Evolutionary conservation across 2,797 vertebrate species (phyloP).

Genomic region (Amniataba percoides): DNA sequence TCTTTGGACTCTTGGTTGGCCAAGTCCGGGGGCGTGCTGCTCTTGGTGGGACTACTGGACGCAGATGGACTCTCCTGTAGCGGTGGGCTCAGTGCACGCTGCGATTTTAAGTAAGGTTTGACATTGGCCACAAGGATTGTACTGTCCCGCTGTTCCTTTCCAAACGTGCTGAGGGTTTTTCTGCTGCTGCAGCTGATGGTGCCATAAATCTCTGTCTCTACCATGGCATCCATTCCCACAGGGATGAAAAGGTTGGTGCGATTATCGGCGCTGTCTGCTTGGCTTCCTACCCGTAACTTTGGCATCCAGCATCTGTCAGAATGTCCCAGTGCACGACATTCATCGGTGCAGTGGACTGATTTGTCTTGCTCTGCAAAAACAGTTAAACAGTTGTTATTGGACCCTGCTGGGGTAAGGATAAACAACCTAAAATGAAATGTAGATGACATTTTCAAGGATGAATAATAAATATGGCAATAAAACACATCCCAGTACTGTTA

Average conservation of each 20-base stretch:
- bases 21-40: slow-evolving; percentile 89
- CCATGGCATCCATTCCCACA: slow-evolving; percentile 92
- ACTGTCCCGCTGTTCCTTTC: slow-evolving; percentile 98
- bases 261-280: slow-evolving; percentile 93
- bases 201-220: slow-evolving; percentile 98
- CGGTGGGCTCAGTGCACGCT: slow-evolving; percentile 95
- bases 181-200: slow-evolving; percentile 95
- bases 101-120: slow-evolving; percentile 99
- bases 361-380: slow-evolving; percentile 94
- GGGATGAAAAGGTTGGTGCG: slow-evolving; percentile 88
- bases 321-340: slow-evolving; percentile 98
- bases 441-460: slow-evolving; percentile 67
- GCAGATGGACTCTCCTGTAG: slow-evolving; percentile 94
- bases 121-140: slow-evolving; percentile 99
- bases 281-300: slow-evolving; percentile 96
- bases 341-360: slow-evolving; percentile 98
- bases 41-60: slow-evolving; percentile 94
- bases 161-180: slow-evolving; percentile 99
- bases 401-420: slow-evolving; percentile 59
- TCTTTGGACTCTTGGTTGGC: slow-evolving; percentile 90
- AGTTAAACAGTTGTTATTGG: slow-evolving; percentile 82
- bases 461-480: slow-evolving; percentile 37
- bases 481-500: slow-evolving; percentile 24
- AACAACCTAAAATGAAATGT: slow-evolving; percentile 59
- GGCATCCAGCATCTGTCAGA: slow-evolving; percentile 99